phyloP scores from a whole-genome alignment of 92 coral and sea anemone genomes.

The Siderastrea radians region DNA sequence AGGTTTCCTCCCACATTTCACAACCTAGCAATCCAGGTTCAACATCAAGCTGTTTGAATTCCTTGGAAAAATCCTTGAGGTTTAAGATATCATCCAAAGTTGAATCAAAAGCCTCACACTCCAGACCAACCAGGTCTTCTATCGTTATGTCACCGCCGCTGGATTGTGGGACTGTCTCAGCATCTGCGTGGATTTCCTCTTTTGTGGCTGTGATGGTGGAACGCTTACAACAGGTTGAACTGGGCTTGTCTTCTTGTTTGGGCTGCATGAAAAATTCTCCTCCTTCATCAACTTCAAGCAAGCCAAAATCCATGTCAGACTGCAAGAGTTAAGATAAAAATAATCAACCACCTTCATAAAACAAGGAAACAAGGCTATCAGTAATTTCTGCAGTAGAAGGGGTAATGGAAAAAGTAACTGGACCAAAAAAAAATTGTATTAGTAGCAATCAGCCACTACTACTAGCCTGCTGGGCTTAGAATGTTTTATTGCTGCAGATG shows the following conservation, averaged over 20 bases:
- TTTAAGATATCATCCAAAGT: constrained; percentile 82
- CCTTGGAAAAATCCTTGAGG: constrained; percentile 78
- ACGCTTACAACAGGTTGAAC: constrained; percentile 78
- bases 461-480: too few relatives aligned
- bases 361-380: background rate
- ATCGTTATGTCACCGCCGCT: constrained; percentile 69
- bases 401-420: background rate
- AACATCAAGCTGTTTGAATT: constrained; percentile 77
- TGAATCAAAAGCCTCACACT: constrained; percentile 74
- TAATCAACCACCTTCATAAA: background rate
- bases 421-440: too few relatives aligned
- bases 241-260: constrained; percentile 78
- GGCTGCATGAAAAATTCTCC: constrained; percentile 80
- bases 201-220: constrained; percentile 44
- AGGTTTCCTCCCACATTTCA: constrained; percentile 98
- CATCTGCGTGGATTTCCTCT: constrained; percentile 33
- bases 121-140: constrained; percentile 82
- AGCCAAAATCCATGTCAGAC: constrained; percentile 91
- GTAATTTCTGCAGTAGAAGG: background rate
- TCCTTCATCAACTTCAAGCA: constrained; percentile 85
- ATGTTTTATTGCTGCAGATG: too few relatives aligned
- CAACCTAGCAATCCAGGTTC: constrained; percentile 86
- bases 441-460: too few relatives aligned
- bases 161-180: constrained; percentile 44
- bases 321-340: constrained; percentile 32